Base-by-base conservation (phyloP, 2,888 invertebrate genomes). In the Heliconius ismenius region DNA sequence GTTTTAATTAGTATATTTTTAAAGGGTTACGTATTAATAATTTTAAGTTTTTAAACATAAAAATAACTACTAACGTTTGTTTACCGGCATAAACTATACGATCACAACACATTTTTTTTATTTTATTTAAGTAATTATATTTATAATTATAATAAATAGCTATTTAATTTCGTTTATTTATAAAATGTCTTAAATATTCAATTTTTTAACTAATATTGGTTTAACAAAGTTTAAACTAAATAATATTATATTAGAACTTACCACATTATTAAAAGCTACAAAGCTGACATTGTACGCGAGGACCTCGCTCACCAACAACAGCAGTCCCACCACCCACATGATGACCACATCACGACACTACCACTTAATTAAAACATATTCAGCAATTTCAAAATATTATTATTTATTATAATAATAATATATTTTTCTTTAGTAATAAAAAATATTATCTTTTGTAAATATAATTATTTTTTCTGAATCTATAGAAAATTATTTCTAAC, bases 321-420 rank as follows among this genome's bases (percentile, higher is more conserved):
- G 83, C 80, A 88, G 86, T 75, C 90, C 83, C 79, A 86, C 86
- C 86, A 88, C 80, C 92, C 91, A 91, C 93, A 93, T 93, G 82
- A 82, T 91, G 86, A 82, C 82, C 85, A 85, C 92, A 92, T 91
- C 91, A 90, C 90, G 85, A 79, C 84, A 81, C 81, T 78, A 82
- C 76, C 78, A 79, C 82, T 77, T 76, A 73, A 76, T 70, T 76
- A 78, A 49, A 62, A 76, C 67, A n/a, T 79, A 70, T 63, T 74
- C 65, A 43, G 21, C 13, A 36, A 43, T 62, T 11, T 9, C 15
- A 28, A 62, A 49, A 69, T 26, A 49, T 26, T 18, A 49, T 13
- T 28, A 28, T 24, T 18, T n/a, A 18, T 32, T 10, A 18, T 62
- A 32, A 64, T 21, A 32, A 32, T 32, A 18, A 28, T 32, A 49